Evolutionary conservation across 2,113 vertebrate species (phyloP).

Genomic region (Rhynchopsitta pachyrhyncha): DNA sequence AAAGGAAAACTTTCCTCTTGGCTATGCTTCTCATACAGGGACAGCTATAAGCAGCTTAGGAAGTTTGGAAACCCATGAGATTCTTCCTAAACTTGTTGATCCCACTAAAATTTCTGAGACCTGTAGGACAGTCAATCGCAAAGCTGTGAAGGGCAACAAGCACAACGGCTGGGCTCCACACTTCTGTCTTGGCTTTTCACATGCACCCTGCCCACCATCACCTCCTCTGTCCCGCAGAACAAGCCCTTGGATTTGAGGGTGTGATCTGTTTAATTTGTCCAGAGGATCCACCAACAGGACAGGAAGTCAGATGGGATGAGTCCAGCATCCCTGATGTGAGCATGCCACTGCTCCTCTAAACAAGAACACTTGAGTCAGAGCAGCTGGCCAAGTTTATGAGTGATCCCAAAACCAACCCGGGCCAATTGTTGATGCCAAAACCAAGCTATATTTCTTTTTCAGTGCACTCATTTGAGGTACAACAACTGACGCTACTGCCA

Average conservation of each 20-base stretch:
- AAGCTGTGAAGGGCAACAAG: neutral
- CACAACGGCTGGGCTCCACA: neutral
- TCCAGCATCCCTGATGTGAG: neutral
- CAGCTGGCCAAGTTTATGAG: neutral
- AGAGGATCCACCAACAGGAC: neutral
- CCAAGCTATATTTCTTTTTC: neutral
- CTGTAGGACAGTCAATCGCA: rapidly evolving
- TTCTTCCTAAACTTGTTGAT: neutral
- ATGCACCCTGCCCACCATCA: neutral
- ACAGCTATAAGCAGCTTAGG: neutral
- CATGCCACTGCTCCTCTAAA: neutral
- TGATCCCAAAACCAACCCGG: neutral
- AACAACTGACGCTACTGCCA: neutral
- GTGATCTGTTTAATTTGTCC: neutral
- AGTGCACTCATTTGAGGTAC: neutral
- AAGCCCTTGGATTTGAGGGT: neutral
- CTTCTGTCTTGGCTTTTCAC: neutral
- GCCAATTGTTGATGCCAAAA: neutral
- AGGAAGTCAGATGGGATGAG: neutral
- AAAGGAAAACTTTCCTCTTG: neutral
- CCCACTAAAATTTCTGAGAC: neutral
- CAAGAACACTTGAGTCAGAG: neutral
- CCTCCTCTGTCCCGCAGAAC: neutral
- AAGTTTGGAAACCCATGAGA: neutral
- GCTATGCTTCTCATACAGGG: neutral